Base-by-base conservation (phyloP, 2,797 vertebrate species). In the Siniperca scherzeri region DNA sequence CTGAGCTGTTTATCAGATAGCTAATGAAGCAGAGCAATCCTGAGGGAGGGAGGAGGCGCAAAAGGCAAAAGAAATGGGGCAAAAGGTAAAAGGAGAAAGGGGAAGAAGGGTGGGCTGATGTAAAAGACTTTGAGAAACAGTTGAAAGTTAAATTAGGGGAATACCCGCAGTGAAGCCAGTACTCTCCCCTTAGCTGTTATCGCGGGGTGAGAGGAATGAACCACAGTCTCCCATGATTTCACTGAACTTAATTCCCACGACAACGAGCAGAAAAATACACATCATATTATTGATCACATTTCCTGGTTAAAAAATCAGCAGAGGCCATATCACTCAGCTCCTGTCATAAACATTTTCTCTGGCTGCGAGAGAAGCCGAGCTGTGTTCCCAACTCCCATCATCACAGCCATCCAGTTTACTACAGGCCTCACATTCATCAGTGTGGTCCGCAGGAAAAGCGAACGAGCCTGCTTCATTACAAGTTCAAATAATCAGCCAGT, bases 21-120 rank as follows among this genome's bases (percentile, higher is more conserved):
- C 95, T 97, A 98, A 97, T 97, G 97, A 96, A 96, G 96, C 97
- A 97, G 88, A 95, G 96, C 96, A 85, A 38, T 78, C 89, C 83
- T 70, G 68, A 62, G 84, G 83, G 82, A 67, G 78, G 22, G 25
- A 38, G 78, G 52, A 61, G 70, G 62, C 36, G 79, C 16, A 27
- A 30, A 30, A 30, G 12, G 16, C 64, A 42, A 44, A 16, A 69
- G 25, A 72, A 83, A 42, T 36, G 56, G 82, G 78, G 69, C 36
- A 59, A 74, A 77, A 84, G 77, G 81, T 76, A 81, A 78, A 82
- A 55, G 56, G 55, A 78, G 44, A 50, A 50, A 70, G 19, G 10
- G 30, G n/a, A 42, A 22, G 25, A 40, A 42, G 44, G n/a, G n/a
- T 0, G 48, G 46, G 42, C 25, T 1, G 77, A 25, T 7, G 71